Evolutionary conservation across 2,888 invertebrate species (phyloP).

Genomic region (Tiliacea aurago): DNA sequence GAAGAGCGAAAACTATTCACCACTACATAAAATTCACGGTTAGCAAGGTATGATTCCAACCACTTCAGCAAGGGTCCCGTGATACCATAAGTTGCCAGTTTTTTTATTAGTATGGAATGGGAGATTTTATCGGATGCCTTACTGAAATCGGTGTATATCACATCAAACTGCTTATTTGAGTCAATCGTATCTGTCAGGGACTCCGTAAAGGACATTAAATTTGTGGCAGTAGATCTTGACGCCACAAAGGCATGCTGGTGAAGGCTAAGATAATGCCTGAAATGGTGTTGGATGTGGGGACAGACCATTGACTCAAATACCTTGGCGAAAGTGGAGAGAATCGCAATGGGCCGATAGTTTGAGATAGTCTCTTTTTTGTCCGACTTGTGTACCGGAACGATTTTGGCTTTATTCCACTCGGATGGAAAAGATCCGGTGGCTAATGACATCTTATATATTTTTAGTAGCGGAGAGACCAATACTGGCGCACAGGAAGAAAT

Average conservation of each 20-base stretch:
- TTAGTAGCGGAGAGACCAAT: no score
- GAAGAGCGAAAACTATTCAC: no score
- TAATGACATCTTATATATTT: no score
- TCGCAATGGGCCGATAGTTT: not conserved
- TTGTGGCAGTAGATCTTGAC: no score
- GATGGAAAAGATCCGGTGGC: no score
- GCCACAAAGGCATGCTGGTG: no score
- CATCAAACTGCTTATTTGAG: not conserved
- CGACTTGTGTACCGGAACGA: not conserved
- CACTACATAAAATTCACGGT: no score
- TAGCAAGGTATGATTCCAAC: no score
- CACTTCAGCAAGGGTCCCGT: no score
- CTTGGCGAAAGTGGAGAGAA: conserved; percentile 4
- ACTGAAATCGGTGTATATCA: not conserved
- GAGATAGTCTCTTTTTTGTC: not conserved
- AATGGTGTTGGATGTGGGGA: not conserved
- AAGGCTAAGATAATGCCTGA: not conserved
- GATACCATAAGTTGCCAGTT: not conserved
- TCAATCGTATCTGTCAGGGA: not conserved
- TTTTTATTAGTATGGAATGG: no score
- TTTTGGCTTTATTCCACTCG: not conserved
- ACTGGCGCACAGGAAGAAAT: no score
- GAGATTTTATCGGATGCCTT: no score
- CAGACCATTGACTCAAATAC: conserved; percentile 3
- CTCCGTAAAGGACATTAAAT: not conserved